A percentile compares a stretch with the other conserved stretches of the same genome.
These are phyloP conservation scores for Pempheris klunzingeri DNA, from an alignment of 2,797 vertebrate species.

Conservation along the genomic window DNA sequence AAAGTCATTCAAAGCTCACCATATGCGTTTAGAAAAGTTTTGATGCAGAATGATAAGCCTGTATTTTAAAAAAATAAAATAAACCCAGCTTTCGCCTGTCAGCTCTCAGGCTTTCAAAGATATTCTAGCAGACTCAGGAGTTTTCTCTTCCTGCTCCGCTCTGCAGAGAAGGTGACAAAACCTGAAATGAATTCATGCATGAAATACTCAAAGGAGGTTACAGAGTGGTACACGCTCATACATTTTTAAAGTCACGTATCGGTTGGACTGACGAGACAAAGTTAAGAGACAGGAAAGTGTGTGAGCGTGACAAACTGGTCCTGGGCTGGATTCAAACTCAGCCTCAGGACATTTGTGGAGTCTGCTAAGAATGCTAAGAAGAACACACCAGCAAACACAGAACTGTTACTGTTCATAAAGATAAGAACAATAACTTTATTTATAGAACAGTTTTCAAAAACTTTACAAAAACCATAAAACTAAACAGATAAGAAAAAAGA, in stretches of 20 bases:
- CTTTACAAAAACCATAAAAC: too few species aligned
- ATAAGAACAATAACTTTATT: too few species aligned
- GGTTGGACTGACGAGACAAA: slow-evolving; percentile 6
- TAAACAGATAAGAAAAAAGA: neutral
- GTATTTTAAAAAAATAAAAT: neutral
- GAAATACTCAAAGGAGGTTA: neutral
- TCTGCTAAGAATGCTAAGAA: neutral
- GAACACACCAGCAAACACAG: neutral
- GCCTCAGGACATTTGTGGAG: too few species aligned
- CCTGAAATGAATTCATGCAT: neutral
- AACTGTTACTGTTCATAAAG: too few species aligned
- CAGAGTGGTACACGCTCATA: neutral
- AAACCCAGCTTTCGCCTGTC: neutral
- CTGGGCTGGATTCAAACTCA: neutral
- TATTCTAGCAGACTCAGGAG: neutral
- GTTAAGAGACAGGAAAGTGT: neutral
- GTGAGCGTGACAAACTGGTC: neutral
- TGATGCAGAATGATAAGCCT: neutral
- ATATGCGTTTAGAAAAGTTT: neutral
- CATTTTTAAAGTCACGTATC: neutral
- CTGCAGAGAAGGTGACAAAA: neutral
- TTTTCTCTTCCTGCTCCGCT: neutral
- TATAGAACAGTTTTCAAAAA: too few species aligned
- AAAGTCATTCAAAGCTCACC: slow-evolving; percentile 4
- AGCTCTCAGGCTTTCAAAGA: neutral